Conservation (phyloP, 2,888 invertebrate genomes). For the Andrena minutula region DNA sequence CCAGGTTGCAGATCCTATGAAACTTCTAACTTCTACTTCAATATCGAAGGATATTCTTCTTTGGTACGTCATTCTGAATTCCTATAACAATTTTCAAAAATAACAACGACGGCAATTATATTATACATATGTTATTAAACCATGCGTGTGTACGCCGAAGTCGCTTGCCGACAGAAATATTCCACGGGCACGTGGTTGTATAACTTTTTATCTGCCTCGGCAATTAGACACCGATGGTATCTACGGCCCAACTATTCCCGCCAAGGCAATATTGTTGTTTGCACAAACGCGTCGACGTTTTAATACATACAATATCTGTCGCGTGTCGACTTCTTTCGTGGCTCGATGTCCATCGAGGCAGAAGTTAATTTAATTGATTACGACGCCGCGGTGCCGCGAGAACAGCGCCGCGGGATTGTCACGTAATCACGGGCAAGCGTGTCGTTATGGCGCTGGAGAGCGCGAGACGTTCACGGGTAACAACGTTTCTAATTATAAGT, state of each 20-base stretch:
- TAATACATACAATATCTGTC: background rate
- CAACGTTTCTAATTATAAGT: slow-evolving; percentile 48
- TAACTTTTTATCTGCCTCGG: slow-evolving; percentile 9
- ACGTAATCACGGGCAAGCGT: slow-evolving; percentile 6
- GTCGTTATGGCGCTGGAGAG: background rate
- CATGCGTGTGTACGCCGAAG: background rate
- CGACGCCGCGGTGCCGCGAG: background rate
- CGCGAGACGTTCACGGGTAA: slow-evolving; percentile 15
- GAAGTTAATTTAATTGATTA: slow-evolving; percentile 36
- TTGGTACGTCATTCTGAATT: too few species aligned
- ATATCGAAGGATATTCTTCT: too few species aligned
- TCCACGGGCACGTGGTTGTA: background rate
- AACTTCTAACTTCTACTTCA: too few species aligned
- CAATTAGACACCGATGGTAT: slow-evolving; percentile 9
- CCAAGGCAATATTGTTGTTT: slow-evolving; percentile 18
- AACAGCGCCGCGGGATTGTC: slow-evolving; percentile 19
- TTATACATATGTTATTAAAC: too few species aligned
- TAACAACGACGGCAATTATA: too few species aligned
- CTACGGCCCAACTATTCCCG: slow-evolving; percentile 10
- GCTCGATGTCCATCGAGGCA: slow-evolving; percentile 10
- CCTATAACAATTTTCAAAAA: too few species aligned
- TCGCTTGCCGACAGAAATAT: slow-evolving; percentile 3
- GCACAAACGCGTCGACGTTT: slow-evolving; percentile 1
- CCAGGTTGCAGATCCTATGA: too few species aligned
- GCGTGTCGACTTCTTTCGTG: background rate